phyloP scores from a whole-genome alignment of 2,113 vertebrate species.

The Phylloscopus trochiloides region DNA sequence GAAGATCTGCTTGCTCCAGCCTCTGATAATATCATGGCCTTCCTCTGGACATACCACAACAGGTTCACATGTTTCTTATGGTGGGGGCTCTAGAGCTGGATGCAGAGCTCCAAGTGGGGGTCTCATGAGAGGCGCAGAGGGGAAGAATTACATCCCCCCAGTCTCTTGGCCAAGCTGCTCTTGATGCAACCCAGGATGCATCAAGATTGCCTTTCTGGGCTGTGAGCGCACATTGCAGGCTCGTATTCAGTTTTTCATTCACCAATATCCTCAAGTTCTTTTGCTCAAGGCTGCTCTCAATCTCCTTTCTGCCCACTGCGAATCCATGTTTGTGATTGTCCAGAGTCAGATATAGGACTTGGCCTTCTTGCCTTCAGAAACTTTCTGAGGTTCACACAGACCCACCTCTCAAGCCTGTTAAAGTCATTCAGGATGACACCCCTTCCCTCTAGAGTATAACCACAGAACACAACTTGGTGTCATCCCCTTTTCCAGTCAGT shows the following conservation, averaged over 20 bases:
- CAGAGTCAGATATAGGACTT: neutral
- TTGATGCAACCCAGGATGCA: neutral
- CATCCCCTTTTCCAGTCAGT: neutral
- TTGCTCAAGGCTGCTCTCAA: neutral
- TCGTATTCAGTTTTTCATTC: neutral
- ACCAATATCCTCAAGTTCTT: neutral
- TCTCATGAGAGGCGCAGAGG: neutral
- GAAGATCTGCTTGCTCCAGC: neutral
- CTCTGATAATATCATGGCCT: neutral
- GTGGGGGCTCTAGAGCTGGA: neutral
- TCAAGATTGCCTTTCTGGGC: neutral
- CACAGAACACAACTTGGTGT: neutral
- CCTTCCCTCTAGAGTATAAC: neutral
- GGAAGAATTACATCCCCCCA: neutral
- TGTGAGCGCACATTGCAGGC: fast-evolving
- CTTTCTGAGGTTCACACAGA: neutral
- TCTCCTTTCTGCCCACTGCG: neutral
- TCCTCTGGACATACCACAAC: neutral
- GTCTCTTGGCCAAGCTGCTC: neutral
- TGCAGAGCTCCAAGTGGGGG: neutral
- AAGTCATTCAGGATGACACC: no score
- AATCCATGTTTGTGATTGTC: neutral
- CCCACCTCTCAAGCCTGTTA: neutral
- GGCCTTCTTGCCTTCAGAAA: neutral
- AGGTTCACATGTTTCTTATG: neutral